phyloP scores from a whole-genome alignment of 2,797 vertebrate species.

The Hemibagrus guttatus region DNA sequence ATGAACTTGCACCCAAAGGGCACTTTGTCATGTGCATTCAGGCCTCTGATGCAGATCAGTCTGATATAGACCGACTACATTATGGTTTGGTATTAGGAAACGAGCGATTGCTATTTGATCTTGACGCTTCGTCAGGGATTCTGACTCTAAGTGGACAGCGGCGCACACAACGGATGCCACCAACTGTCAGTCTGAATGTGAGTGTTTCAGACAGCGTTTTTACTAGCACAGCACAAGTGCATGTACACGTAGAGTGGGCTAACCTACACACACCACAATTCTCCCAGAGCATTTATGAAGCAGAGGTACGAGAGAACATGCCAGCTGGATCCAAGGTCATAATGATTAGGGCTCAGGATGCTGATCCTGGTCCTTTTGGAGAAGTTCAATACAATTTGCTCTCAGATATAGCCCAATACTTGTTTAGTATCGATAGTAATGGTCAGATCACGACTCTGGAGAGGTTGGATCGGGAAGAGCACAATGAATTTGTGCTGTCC shows the following conservation, averaged over 20 bases:
- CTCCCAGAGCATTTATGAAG: constrained; percentile 84
- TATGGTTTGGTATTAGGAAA: constrained; percentile 95
- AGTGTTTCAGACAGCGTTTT: constrained; percentile 96
- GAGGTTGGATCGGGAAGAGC: constrained; percentile 88
- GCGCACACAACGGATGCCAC: constrained; percentile 88
- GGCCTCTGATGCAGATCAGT: constrained; percentile 92
- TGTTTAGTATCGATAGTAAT: constrained; percentile 85
- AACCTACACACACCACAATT: constrained; percentile 92
- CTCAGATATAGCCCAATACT: constrained; percentile 87
- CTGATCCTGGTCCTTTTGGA: constrained; percentile 86
- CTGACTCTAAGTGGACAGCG: constrained; percentile 86
- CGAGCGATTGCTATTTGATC: constrained; percentile 87
- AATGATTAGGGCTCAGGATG: constrained; percentile 87
- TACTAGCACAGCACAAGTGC: constrained; percentile 94
- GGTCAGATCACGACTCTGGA: constrained; percentile 89
- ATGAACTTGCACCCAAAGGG: constrained; percentile 89
- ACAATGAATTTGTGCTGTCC: constrained; percentile 79
- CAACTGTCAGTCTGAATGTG: constrained; percentile 88
- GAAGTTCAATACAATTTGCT: constrained; percentile 86
- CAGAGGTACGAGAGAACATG: constrained; percentile 88
- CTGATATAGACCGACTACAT: constrained; percentile 86
- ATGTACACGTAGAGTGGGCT: constrained; percentile 85
- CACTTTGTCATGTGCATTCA: constrained; percentile 96
- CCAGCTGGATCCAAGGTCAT: constrained; percentile 86
- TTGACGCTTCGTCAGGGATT: constrained; percentile 86